These are phyloP conservation scores for Setophaga petechia DNA, from an alignment of 2,113 vertebrate genomes.

Conservation along the genomic window DNA sequence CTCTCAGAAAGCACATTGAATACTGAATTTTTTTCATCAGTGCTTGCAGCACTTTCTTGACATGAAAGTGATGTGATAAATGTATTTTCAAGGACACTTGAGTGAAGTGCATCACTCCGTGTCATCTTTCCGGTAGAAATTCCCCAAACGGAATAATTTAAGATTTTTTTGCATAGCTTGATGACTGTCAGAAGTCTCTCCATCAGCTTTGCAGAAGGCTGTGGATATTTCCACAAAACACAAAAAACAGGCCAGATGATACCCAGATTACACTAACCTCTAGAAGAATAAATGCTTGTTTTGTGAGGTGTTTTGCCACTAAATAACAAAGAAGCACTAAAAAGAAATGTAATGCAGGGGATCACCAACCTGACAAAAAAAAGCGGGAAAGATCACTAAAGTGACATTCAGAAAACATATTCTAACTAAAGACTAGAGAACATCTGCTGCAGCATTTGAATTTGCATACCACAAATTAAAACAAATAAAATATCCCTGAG, in stretches of 20 bases:
- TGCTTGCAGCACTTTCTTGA: conserved; percentile 30
- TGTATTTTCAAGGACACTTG: conserved; percentile 41
- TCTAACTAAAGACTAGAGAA: background rate
- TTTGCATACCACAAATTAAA: background rate
- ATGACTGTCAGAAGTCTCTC: background rate
- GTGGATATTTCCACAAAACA: background rate
- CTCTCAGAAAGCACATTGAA: background rate
- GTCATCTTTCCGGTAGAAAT: conserved; percentile 31
- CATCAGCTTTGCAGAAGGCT: background rate
- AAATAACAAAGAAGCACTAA: background rate
- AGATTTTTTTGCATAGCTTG: background rate
- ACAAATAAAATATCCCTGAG: background rate
- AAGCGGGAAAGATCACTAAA: background rate
- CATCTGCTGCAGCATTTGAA: conserved; percentile 24
- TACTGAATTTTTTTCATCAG: background rate
- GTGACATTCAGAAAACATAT: background rate
- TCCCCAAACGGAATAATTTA: conserved; percentile 1
- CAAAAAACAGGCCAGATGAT: background rate
- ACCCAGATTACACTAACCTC: background rate
- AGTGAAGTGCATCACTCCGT: conserved; percentile 23
- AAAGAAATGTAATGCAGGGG: background rate
- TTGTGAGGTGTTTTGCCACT: background rate
- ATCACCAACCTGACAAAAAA: background rate
- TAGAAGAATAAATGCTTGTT: background rate
- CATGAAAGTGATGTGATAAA: conserved; percentile 9